Conservation (phyloP, 2,113 vertebrate genomes). For the Varanus komodoensis region DNA sequence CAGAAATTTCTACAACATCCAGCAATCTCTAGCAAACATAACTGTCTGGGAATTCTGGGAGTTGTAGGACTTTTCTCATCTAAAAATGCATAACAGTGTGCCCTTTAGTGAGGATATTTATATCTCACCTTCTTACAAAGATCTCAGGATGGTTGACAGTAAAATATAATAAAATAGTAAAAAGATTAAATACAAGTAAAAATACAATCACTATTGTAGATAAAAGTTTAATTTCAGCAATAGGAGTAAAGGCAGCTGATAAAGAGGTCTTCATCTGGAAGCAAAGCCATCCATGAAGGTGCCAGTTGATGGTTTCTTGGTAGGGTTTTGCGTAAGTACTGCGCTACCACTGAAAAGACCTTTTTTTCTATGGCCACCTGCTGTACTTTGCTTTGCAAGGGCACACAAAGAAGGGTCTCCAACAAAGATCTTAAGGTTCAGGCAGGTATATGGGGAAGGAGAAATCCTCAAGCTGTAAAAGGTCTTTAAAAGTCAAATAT, state of each 20-base stretch:
- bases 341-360: background rate
- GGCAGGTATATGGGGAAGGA: background rate
- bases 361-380: background rate
- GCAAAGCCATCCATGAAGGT: background rate
- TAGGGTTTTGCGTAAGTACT: too few relatives aligned
- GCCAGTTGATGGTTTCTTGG: background rate
- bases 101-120: background rate
- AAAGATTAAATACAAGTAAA: background rate
- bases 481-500: background rate
- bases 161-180: background rate
- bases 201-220: background rate
- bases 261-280: background rate
- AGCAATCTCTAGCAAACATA: too few relatives aligned
- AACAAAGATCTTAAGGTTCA: background rate
- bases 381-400: background rate
- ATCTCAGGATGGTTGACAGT: background rate
- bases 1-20: too few relatives aligned
- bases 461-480: background rate
- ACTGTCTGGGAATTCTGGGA: too few relatives aligned
- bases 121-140: background rate
- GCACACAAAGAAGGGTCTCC: background rate
- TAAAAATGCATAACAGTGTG: too few relatives aligned
- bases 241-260: background rate
- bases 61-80: too few relatives aligned
- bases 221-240: background rate